Conservation (phyloP, 2,113 vertebrate genomes). For the Ornithorhynchus anatinus region DNA sequence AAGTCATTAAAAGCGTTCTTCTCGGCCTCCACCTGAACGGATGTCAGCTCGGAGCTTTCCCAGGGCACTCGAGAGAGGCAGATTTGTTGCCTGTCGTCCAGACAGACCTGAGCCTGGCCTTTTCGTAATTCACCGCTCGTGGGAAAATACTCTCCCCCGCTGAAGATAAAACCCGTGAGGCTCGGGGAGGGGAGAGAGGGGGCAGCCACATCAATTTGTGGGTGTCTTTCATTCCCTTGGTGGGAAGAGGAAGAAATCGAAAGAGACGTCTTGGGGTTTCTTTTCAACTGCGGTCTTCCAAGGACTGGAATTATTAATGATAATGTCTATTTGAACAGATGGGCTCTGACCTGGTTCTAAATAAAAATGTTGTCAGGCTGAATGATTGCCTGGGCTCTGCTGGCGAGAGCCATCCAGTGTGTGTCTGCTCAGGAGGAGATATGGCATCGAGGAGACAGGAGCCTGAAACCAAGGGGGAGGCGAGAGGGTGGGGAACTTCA, state of each 20-base stretch:
- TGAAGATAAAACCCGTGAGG: constrained; percentile 1
- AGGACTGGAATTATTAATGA: constrained; percentile 37
- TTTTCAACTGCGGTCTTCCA: constrained; percentile 48
- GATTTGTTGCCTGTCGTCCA: constrained; percentile 16
- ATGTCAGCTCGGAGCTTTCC: constrained; percentile 4
- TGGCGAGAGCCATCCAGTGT: background rate
- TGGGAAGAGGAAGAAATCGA: constrained; percentile 42
- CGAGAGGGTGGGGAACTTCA: no score
- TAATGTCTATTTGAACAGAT: constrained; percentile 33
- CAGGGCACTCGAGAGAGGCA: constrained; percentile 27
- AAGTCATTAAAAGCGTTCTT: background rate
- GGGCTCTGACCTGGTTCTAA: constrained; percentile 29
- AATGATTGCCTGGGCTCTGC: constrained; percentile 34
- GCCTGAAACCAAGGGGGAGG: background rate
- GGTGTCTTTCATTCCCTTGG: constrained; percentile 15
- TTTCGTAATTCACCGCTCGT: background rate
- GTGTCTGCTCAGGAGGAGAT: background rate
- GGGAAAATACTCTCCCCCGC: constrained; percentile 12
- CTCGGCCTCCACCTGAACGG: background rate
- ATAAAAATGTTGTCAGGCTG: constrained; percentile 8
- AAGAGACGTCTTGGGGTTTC: constrained; percentile 25
- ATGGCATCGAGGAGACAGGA: background rate
- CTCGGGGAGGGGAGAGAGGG: background rate
- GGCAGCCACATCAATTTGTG: background rate
- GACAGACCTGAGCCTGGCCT: background rate